Conservation (phyloP, 2,113 vertebrate genomes). For the Sprattus sprattus region DNA sequence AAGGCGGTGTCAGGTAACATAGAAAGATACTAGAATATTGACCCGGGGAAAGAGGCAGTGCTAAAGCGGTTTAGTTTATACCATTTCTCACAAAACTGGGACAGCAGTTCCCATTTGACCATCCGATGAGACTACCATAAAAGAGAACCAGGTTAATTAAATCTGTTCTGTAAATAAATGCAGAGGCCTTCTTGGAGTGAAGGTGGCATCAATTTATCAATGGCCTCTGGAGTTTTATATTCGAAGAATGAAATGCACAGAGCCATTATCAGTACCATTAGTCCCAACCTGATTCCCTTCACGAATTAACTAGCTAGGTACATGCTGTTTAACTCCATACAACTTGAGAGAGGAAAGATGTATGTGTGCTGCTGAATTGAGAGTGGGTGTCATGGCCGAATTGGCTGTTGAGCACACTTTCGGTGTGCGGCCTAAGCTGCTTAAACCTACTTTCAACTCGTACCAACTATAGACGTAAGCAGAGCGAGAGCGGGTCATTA, state of each 20-base stretch:
- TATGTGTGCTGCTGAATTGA: background rate
- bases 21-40: background rate
- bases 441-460: background rate
- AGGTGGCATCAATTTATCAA: conserved; percentile 48
- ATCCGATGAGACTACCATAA: conserved; percentile 53
- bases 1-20: background rate
- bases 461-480: background rate
- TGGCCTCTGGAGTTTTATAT: background rate
- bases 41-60: background rate
- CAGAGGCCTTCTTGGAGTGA: conserved; percentile 31
- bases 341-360: background rate
- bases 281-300: background rate
- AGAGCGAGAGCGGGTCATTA: background rate
- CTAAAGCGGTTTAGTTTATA: background rate
- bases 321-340: background rate
- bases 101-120: conserved; percentile 51
- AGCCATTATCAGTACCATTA: background rate
- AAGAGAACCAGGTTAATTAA: conserved; percentile 58
- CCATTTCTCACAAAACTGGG: conserved; percentile 46
- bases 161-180: conserved; percentile 41
- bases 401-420: background rate
- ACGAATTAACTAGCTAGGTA: background rate
- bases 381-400: background rate
- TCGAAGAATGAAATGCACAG: background rate
- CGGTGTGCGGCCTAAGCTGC: background rate